Conservation (phyloP, 2,113 vertebrate species). For the Eira barbara region DNA sequence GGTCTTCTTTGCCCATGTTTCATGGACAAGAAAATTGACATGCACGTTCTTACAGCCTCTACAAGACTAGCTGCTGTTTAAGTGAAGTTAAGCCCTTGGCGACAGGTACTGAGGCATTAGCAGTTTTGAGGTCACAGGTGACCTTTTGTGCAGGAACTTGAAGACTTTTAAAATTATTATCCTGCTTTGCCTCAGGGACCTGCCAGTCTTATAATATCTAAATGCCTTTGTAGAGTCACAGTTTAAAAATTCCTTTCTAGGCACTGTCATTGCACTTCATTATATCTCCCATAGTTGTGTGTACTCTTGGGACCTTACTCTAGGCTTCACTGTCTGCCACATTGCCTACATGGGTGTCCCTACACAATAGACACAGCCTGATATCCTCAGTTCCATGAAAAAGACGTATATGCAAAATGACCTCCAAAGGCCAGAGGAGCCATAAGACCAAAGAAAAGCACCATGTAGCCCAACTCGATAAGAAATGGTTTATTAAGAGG, state of each 20-base stretch:
- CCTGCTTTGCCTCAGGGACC: not conserved
- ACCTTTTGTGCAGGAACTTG: slow-evolving; percentile 16
- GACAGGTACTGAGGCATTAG: not conserved
- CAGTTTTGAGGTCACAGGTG: not conserved
- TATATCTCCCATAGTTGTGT: not conserved
- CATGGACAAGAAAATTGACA: not conserved
- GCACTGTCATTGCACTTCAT: not conserved
- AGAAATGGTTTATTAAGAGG: not conserved
- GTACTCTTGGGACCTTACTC: too few relatives aligned
- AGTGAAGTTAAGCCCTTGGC: not conserved
- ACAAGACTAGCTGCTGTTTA: not conserved
- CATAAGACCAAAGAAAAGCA: not conserved
- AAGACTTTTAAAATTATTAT: not conserved
- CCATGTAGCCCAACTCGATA: not conserved
- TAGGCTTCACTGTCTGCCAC: too few relatives aligned
- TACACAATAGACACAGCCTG: not conserved
- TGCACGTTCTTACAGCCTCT: not conserved
- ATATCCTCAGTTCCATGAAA: not conserved
- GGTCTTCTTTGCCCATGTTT: not conserved
- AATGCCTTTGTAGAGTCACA: not conserved
- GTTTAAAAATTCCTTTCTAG: not conserved
- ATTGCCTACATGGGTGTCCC: not conserved
- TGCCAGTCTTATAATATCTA: not conserved
- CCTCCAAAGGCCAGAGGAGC: not conserved
- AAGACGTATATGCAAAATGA: not conserved